Evolutionary conservation across 2,888 invertebrate genomes (phyloP), one percentile per base, ranked within the genome.

Genomic region (Neelides folsomi): DNA sequence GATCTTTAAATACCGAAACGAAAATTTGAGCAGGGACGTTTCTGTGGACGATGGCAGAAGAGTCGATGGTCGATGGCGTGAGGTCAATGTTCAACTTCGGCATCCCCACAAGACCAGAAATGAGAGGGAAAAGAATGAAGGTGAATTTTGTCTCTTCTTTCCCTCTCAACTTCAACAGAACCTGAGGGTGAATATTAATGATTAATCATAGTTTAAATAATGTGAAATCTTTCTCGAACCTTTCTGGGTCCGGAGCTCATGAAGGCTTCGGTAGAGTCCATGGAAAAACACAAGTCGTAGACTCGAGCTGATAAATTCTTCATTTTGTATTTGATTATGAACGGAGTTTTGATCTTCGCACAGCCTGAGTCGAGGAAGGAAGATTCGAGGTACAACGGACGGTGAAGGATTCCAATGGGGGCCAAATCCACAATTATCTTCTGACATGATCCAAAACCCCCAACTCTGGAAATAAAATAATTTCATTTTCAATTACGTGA

Each of bases 181-280:
- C 66, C 72, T 74, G 60, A 18, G 64, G 64, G 15, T 51, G 27
- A 37, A 49, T 10, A 27, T 27, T 27, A 5, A 3, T 27, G 4
- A 27, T 27, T 27, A 5, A 3, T 7, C 27, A 5, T 7, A 27
- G 7, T 27, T 27, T n/a, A n/a, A n/a, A n/a, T n/a, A n/a, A n/a
- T 27, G 4, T 27, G 4, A 3, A 27, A 27, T 5, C 27, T 27
- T 27, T 7, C 27, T 7, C 12, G n/a, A 67, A 84, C 83, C 76
- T 90, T 87, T 72, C 88, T 92, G 67, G 90, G 88, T 2, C 94
- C 94, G 55, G 93, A 82, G 72, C 89, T 93, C 84, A 94, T 92
- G 69, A 94, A 94, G 39, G 84, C 85, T 69, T 94, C 92, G 54
- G 81, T 84, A 7, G 83, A 80, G 64, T 88, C 87, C 72, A 89